These are phyloP conservation scores for Phalacrocorax carbo DNA, from an alignment of 2,113 vertebrate genomes.

Conservation along the genomic window DNA sequence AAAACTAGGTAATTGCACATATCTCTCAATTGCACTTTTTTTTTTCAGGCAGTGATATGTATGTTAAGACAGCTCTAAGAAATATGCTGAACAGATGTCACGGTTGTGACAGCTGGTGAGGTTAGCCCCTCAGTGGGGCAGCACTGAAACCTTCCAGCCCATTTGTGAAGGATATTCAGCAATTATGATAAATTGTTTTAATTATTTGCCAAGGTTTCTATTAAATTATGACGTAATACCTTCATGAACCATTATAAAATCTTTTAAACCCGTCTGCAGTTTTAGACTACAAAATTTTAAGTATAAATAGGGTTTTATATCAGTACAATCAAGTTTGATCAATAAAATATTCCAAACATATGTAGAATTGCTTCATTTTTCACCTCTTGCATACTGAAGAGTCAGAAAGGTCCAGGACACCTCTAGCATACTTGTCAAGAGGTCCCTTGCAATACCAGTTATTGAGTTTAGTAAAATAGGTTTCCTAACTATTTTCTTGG, in stretches of 20 bases:
- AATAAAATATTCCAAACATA: not conserved
- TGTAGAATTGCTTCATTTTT: not conserved
- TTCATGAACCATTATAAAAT: not conserved
- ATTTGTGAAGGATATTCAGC: not conserved
- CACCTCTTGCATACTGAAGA: not conserved
- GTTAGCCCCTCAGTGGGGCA: not conserved
- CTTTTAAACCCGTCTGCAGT: not conserved
- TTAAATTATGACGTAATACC: not conserved
- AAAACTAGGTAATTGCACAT: not conserved
- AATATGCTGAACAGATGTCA: not conserved
- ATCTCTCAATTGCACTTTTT: not conserved
- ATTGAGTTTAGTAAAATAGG: not conserved
- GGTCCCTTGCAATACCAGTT: not conserved
- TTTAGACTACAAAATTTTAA: not conserved
- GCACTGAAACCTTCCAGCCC: not conserved
- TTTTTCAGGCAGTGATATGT: not conserved
- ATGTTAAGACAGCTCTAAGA: not conserved
- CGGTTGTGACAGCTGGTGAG: not conserved
- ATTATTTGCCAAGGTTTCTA: not conserved
- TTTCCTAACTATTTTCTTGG: not conserved
- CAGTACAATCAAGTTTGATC: not conserved
- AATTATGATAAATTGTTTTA: not conserved
- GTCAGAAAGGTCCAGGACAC: not conserved
- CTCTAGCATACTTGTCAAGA: not conserved
- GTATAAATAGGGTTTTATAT: not conserved